A percentile compares a stretch with the other conserved stretches of the same genome.
Evolutionary conservation across 2,113 vertebrate species (phyloP).

Genomic region (Alosa alosa): DNA sequence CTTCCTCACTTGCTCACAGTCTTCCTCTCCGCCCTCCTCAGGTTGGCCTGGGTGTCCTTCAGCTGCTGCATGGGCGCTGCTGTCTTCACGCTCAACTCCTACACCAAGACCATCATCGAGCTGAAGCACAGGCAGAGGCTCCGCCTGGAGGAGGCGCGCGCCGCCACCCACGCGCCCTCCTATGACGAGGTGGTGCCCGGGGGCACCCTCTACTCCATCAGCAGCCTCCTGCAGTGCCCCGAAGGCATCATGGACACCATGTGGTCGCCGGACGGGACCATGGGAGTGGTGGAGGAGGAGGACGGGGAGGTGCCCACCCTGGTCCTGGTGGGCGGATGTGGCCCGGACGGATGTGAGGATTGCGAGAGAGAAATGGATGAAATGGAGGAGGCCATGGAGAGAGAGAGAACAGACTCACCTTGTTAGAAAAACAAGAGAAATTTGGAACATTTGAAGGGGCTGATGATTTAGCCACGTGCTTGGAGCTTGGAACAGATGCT

Average conservation of each 20-base stretch:
- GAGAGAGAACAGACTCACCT: constrained; percentile 58
- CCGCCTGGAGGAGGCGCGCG: constrained; percentile 65
- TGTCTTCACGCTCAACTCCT: constrained; percentile 81
- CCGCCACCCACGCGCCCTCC: constrained; percentile 61
- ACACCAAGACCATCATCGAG: constrained; percentile 83
- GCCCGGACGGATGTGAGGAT: constrained; percentile 70
- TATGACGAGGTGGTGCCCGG: constrained; percentile 71
- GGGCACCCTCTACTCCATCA: constrained; percentile 73
- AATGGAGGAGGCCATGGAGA: constrained; percentile 61
- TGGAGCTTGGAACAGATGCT: background rate
- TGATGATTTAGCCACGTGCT: background rate
- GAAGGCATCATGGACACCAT: constrained; percentile 65
- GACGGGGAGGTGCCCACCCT: constrained; percentile 67
- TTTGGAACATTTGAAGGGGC: background rate
- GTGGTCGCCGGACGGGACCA: constrained; percentile 59
- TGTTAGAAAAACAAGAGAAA: constrained; percentile 50
- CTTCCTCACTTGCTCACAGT: background rate
- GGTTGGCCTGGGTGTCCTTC: constrained; percentile 82
- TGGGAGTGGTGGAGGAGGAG: constrained; percentile 50
- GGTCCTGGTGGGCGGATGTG: constrained; percentile 69
- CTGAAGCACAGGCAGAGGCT: constrained; percentile 69
- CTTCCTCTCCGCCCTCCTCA: constrained; percentile 39
- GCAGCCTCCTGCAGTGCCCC: constrained; percentile 68
- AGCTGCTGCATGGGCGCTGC: constrained; percentile 82
- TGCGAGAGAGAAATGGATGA: constrained; percentile 73